phyloP scores from a whole-genome alignment of 2,113 vertebrate species.

The Nicator chloris region DNA sequence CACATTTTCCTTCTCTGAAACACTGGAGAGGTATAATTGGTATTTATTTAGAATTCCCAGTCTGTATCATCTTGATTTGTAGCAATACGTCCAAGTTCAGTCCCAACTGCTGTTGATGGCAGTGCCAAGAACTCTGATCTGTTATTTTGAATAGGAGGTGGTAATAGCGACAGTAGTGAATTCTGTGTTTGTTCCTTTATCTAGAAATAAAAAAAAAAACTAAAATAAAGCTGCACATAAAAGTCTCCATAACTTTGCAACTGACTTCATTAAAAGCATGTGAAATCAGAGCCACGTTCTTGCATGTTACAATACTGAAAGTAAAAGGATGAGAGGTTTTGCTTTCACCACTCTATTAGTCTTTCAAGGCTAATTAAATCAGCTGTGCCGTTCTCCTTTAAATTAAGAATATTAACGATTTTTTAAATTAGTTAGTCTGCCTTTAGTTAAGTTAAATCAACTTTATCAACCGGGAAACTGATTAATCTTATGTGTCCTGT shows the following conservation, averaged over 20 bases:
- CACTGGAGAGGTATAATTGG: slow-evolving; percentile 49
- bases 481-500: not conserved
- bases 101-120: slow-evolving; percentile 26
- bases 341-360: not conserved
- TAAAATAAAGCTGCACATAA: not conserved
- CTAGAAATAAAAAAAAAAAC: slow-evolving; percentile 75
- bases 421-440: not conserved
- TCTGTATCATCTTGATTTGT: slow-evolving; percentile 39
- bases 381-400: not conserved
- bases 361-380: not conserved
- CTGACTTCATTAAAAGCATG: not conserved
- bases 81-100: slow-evolving; percentile 16
- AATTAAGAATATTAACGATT: not conserved
- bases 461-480: not conserved
- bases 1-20: slow-evolving; percentile 64
- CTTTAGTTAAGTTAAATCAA: not conserved
- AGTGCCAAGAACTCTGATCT: slow-evolving; percentile 67
- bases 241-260: not conserved
- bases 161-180: slow-evolving; percentile 87
- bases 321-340: not conserved
- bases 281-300: not conserved
- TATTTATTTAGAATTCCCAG: slow-evolving; percentile 75
- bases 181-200: slow-evolving; percentile 87
- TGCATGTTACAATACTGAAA: not conserved
- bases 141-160: slow-evolving; percentile 79